Percentiles rank a stretch among this genome's conserved stretches.
These are phyloP conservation scores for Tachycineta bicolor DNA, from an alignment of 2,113 vertebrate genomes.

Conservation along the genomic window DNA sequence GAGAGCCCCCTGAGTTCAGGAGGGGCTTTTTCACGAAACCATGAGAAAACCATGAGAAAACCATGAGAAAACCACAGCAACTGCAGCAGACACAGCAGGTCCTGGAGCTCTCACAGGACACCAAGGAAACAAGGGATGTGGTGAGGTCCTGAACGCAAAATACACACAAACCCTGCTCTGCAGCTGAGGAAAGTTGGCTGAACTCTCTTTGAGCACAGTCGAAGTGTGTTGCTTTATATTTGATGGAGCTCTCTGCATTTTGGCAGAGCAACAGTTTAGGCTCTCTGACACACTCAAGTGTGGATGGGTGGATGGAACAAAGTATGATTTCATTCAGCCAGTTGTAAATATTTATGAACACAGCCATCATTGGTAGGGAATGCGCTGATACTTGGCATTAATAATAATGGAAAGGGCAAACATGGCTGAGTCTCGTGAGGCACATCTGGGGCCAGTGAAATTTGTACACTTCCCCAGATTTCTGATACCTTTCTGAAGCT, in stretches of 20 bases:
- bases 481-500: not conserved
- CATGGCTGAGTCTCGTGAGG: not conserved
- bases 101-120: not conserved
- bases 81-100: not conserved
- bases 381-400: not conserved
- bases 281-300: slow-evolving; percentile 5
- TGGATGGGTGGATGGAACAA: slow-evolving; percentile 45
- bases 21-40: not conserved
- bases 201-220: not conserved
- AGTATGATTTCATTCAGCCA: slow-evolving; percentile 58
- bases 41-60: not conserved
- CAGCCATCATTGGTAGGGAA: slow-evolving; percentile 42
- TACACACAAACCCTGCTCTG: not conserved
- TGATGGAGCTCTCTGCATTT: not conserved
- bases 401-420: slow-evolving; percentile 16
- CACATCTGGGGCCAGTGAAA: not conserved
- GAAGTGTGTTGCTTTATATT: not conserved
- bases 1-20: not conserved
- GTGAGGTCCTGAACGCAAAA: not conserved
- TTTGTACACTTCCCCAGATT: not conserved
- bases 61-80: not conserved
- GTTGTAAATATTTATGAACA: slow-evolving; percentile 75
- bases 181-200: not conserved
- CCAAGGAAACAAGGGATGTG: not conserved
- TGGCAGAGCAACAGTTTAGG: slow-evolving; percentile 20